Conservation (phyloP, 2,113 vertebrate species). For the Spea bombifrons region DNA sequence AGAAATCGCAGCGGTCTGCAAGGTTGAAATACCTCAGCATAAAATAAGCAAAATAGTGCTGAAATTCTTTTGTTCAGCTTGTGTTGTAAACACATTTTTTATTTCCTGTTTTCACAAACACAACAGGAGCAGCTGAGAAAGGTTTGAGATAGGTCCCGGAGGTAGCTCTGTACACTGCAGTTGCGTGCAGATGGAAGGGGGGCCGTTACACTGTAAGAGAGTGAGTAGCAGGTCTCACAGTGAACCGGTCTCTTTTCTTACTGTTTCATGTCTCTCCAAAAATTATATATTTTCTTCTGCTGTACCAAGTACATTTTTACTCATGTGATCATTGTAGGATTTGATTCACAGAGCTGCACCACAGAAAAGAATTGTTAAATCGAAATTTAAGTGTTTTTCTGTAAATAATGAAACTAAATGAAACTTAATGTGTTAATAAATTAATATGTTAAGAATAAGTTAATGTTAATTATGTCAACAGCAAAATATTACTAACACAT, state of each 20-base stretch:
- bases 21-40: background rate
- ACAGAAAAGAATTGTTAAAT: no score
- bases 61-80: background rate
- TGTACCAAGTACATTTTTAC: no score
- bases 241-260: slow-evolving; percentile 98
- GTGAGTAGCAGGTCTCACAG: slow-evolving; percentile 97
- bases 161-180: background rate
- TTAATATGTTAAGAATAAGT: no score
- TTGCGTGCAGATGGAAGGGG: slow-evolving; percentile 76
- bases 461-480: no score
- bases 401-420: no score
- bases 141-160: background rate
- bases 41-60: background rate
- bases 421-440: no score
- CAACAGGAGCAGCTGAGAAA: background rate
- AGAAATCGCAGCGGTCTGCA: background rate
- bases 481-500: no score
- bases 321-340: no score
- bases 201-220: slow-evolving; percentile 99
- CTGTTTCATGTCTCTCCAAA: slow-evolving; percentile 62
- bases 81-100: background rate
- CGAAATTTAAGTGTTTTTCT: no score
- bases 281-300: background rate
- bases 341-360: no score
- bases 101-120: background rate